These are phyloP conservation scores for Esox lucius DNA, from an alignment of 2,797 vertebrate genomes.

Conservation along the genomic window DNA sequence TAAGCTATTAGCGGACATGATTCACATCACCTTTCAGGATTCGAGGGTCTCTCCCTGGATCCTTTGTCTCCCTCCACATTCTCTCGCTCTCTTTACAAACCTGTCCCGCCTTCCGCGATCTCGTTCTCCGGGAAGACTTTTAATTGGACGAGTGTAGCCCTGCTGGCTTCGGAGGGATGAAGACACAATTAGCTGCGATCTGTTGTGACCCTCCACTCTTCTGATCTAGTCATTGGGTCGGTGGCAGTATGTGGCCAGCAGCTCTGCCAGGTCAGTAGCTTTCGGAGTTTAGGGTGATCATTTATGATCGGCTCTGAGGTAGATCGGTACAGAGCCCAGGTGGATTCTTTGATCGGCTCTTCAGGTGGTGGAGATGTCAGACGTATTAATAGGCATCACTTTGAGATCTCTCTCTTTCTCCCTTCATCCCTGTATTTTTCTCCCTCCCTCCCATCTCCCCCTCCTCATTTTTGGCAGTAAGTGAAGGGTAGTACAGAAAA, in stretches of 20 bases:
- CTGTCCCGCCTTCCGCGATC: background rate
- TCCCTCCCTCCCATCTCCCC: slow-evolving; percentile 17
- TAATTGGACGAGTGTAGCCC: slow-evolving; percentile 66
- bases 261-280: no score
- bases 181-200: slow-evolving; percentile 67
- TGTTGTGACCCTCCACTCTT: slow-evolving; percentile 44
- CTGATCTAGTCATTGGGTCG: slow-evolving; percentile 39
- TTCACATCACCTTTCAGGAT: background rate
- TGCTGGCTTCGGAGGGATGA: slow-evolving; percentile 54
- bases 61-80: no score
- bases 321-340: slow-evolving; percentile 48
- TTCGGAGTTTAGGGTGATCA: no score
- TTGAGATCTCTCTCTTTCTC: slow-evolving; percentile 18
- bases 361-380: slow-evolving; percentile 49
- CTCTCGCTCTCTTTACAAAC: background rate
- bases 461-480: slow-evolving; percentile 35
- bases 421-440: background rate
- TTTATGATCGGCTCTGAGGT: no score
- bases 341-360: slow-evolving; percentile 46
- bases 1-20: no score
- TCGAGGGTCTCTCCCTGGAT: background rate
- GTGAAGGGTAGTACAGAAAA: slow-evolving; percentile 64
- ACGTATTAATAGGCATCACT: slow-evolving; percentile 54
- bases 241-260: slow-evolving; percentile 30
- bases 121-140: background rate